Conservation (phyloP, 2,888 invertebrate genomes). For the Bhutanitis thaidina region DNA sequence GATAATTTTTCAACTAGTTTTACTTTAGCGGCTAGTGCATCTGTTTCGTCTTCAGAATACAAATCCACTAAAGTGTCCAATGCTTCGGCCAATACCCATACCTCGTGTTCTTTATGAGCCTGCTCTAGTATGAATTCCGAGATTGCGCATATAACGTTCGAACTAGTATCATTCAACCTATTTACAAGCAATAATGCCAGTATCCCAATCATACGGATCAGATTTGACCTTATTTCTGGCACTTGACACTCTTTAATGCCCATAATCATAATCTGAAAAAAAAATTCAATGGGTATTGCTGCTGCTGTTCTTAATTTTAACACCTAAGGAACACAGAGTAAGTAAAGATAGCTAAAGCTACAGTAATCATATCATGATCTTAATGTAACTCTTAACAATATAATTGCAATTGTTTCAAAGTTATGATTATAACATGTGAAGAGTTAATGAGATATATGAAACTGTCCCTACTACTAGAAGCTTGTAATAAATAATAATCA, state of each 20-base stretch:
- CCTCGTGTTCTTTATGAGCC: slow-evolving; percentile 80
- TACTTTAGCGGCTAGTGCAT: slow-evolving; percentile 81
- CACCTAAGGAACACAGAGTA: no score
- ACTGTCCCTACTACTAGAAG: no score
- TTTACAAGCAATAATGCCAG: slow-evolving; percentile 72
- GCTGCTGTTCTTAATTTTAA: no score
- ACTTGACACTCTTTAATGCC: slow-evolving; percentile 75
- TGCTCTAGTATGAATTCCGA: slow-evolving; percentile 82
- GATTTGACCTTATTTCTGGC: slow-evolving; percentile 79
- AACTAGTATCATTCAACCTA: slow-evolving; percentile 54
- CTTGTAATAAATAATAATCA: no score
- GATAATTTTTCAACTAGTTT: slow-evolving; percentile 82
- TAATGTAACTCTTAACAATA: no score
- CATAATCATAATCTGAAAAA: slow-evolving; percentile 72
- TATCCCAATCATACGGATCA: slow-evolving; percentile 80
- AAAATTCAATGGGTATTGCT: slow-evolving; percentile 2
- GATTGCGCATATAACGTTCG: slow-evolving; percentile 62
- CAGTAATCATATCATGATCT: no score
- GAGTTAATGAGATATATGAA: no score
- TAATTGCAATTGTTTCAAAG: no score
- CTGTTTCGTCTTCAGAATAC: slow-evolving; percentile 87
- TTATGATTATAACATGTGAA: no score
- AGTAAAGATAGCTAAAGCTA: no score
- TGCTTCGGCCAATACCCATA: slow-evolving; percentile 87
- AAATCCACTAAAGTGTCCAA: slow-evolving; percentile 88